Percentiles rank a stretch among this genome's conserved stretches.
phyloP scores from a whole-genome alignment of 1,140 invertebrate genomes.

The Heliconius melpomene region DNA sequence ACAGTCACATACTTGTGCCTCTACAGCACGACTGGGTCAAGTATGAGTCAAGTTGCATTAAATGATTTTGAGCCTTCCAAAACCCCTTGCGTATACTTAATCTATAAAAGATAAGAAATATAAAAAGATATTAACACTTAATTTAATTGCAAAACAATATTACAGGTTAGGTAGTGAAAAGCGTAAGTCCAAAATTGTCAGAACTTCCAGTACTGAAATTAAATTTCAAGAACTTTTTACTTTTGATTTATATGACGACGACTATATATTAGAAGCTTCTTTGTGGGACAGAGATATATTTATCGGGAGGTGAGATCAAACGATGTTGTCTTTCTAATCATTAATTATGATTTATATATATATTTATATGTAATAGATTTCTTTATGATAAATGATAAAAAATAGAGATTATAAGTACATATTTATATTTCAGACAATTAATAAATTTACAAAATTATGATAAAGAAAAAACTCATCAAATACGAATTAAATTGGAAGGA shows the following conservation, averaged over 20 bases:
- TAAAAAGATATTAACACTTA: too few relatives aligned
- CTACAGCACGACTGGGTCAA: too few relatives aligned
- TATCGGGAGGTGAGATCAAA: conserved; percentile 60
- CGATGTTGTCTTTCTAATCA: not conserved
- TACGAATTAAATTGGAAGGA: conserved; percentile 53
- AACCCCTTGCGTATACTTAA: not conserved
- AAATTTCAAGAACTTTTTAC: conserved; percentile 71
- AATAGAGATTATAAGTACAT: not conserved
- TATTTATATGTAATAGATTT: not conserved
- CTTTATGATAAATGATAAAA: not conserved
- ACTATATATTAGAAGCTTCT: conserved; percentile 58
- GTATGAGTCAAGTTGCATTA: too few relatives aligned
- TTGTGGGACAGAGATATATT: conserved; percentile 61
- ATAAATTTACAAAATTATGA: conserved; percentile 57
- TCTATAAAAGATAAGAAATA: too few relatives aligned
- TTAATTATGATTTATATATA: not conserved
- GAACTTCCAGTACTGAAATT: conserved; percentile 43
- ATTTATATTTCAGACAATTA: conserved; percentile 47
- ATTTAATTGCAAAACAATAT: conserved; percentile 12
- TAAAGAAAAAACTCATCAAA: conserved; percentile 67
- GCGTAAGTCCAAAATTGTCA: conserved; percentile 64
- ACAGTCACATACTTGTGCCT: too few relatives aligned
- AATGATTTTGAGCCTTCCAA: too few relatives aligned
- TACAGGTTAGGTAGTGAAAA: conserved; percentile 68
- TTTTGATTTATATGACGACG: conserved; percentile 65